Evolutionary conservation across 2,888 invertebrate species (phyloP), one percentile per base, ranked within the genome.

Genomic region (Sphaeridia pumilis): DNA sequence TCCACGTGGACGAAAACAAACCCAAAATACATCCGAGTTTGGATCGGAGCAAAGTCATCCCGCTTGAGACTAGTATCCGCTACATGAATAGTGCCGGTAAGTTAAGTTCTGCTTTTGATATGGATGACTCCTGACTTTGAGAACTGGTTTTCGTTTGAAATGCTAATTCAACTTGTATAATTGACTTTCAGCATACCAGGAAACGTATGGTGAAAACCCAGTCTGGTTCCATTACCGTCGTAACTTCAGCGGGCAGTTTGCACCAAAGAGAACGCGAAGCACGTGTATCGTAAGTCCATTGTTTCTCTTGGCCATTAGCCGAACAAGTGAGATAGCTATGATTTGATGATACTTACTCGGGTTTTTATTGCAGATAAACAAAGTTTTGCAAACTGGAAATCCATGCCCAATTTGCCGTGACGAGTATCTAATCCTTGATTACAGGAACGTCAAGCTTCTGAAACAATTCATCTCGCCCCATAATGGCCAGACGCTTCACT

Each of bases 351-450:
- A n/a, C n/a, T n/a, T n/a, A n/a, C n/a, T n/a, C n/a, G n/a, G n/a
- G n/a, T n/a, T n/a, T n/a, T n/a, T n/a, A n/a, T 69, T 70, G 28
- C 65, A 75, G 75, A 75, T 89, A 65, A 73, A 74, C 54, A 82
- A 81, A 2, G 67, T 77, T 34, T 78, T 93, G 64, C 67, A 80
- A 0, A 86, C 87, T 2, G 88, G 88, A 26, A 94, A 83, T 70
- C 92, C 95, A 0, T 95, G 95, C 67, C 94, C 94, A 1, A 83
- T 95, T 66, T 95, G 95, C 68, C 77, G 95, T 49, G 95, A 97
- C 70, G 90, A 94, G 70, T 94, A 87, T 71, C 74, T 95, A 52
- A 79, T 93, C 12, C 67, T 94, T 22, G 82, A 92, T 71, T 81
- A 88, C 65, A 76, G 77, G 63, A 90, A 92, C 69, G 73, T 79